Evolutionary conservation across 2,797 vertebrate genomes (phyloP).

Genomic region (Alouatta caraya): DNA sequence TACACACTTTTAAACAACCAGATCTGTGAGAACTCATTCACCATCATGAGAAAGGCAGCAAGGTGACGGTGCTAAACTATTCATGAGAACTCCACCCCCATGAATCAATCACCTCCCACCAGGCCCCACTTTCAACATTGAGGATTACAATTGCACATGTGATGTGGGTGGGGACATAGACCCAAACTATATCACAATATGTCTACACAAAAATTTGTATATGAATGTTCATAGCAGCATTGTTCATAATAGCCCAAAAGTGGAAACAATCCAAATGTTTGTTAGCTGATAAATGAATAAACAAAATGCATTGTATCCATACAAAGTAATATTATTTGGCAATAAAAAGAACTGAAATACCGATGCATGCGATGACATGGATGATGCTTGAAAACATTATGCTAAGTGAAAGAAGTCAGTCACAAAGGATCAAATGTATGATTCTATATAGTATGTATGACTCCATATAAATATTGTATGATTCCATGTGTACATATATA

Average conservation of each 20-base stretch:
- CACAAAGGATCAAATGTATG: not conserved
- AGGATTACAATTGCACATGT: not conserved
- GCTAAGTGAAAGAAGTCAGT: not conserved
- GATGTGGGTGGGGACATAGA: not conserved
- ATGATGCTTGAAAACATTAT: not conserved
- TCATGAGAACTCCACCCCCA: not conserved
- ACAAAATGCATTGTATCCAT: not conserved
- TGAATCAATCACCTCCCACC: not conserved
- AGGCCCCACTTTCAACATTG: not conserved
- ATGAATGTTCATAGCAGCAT: not conserved
- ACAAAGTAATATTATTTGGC: not conserved
- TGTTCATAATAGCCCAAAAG: not conserved
- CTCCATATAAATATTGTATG: not conserved
- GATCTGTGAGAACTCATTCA: not conserved
- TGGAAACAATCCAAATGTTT: not conserved
- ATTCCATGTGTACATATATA: not conserved
- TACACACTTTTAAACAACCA: not conserved
- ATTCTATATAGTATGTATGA: not conserved
- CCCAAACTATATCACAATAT: not conserved
- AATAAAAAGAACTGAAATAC: not conserved
- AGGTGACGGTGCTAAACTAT: not conserved
- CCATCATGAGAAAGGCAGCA: fast-evolving
- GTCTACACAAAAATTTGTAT: not conserved
- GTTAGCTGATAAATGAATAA: not conserved
- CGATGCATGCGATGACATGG: not conserved